A percentile compares a stretch with the other conserved stretches of the same genome.
These are phyloP conservation scores for Maccullochella peelii DNA, from an alignment of 2,113 vertebrate genomes.

Conservation along the genomic window DNA sequence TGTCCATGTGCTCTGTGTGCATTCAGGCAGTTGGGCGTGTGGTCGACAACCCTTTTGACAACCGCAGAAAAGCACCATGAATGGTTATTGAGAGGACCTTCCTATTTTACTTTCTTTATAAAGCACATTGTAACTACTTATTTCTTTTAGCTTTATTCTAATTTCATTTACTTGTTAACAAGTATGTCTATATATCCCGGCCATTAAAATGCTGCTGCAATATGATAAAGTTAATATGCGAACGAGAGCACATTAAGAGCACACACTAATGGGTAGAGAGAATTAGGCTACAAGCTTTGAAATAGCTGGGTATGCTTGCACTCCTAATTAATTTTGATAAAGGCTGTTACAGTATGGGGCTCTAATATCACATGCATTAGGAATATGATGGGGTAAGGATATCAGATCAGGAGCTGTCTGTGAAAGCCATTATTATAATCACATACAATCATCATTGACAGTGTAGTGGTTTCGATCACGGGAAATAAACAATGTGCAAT, in stretches of 20 bases:
- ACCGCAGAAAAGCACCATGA: neutral
- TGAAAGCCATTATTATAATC: slow-evolving; percentile 6
- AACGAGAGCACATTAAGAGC: slow-evolving; percentile 51
- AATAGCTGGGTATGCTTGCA: slow-evolving; percentile 26
- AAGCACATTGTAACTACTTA: neutral
- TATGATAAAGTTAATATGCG: slow-evolving; percentile 67
- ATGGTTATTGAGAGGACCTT: neutral
- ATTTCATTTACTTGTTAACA: slow-evolving; percentile 66
- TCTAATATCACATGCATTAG: slow-evolving; percentile 5
- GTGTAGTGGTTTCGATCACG: neutral
- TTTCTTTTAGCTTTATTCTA: slow-evolving; percentile 17
- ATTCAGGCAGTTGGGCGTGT: neutral
- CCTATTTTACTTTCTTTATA: neutral
- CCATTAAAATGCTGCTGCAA: slow-evolving; percentile 58
- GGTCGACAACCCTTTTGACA: neutral
- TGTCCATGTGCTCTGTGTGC: neutral
- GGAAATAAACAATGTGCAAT: slow-evolving; percentile 2
- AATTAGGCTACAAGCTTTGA: slow-evolving; percentile 45
- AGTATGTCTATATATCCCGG: slow-evolving; percentile 25
- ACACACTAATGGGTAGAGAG: slow-evolving; percentile 35
- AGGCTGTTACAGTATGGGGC: slow-evolving; percentile 5
- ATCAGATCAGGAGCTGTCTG: slow-evolving; percentile 9
- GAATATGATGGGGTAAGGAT: slow-evolving; percentile 14
- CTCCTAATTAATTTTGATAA: slow-evolving; percentile 46
- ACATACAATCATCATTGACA: neutral